These are phyloP conservation scores for Hypanus sabinus DNA, from an alignment of 2,113 vertebrate genomes.

Conservation along the genomic window DNA sequence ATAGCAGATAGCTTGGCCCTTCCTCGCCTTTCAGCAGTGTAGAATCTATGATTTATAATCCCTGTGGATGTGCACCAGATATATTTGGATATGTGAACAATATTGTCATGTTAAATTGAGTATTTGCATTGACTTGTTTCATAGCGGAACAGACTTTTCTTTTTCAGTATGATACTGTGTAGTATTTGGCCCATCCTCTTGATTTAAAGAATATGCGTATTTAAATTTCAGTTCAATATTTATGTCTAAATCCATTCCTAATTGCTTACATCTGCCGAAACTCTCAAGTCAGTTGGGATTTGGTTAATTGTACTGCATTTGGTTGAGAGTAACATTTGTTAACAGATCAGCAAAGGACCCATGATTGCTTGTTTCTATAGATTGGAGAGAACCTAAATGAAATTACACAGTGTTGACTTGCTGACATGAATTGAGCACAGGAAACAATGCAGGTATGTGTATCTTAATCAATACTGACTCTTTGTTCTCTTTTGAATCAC, in stretches of 20 bases:
- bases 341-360: not conserved
- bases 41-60: not conserved
- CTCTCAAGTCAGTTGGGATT: not conserved
- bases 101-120: not conserved
- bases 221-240: not conserved
- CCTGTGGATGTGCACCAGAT: not conserved
- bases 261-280: not conserved
- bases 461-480: not conserved
- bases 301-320: not conserved
- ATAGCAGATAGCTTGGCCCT: not conserved
- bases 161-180: not conserved
- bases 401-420: not conserved
- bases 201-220: not conserved
- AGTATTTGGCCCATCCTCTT: not conserved
- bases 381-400: not conserved
- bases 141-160: not conserved
- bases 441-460: not conserved
- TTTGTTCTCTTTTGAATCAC: not conserved
- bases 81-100: not conserved
- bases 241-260: not conserved
- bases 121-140: not conserved
- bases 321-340: not conserved
- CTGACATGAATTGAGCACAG: not conserved
- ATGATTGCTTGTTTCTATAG: not conserved
- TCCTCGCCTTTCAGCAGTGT: not conserved